phyloP scores from a whole-genome alignment of 1,140 invertebrate genomes.

The Cydia fagiglandana region DNA sequence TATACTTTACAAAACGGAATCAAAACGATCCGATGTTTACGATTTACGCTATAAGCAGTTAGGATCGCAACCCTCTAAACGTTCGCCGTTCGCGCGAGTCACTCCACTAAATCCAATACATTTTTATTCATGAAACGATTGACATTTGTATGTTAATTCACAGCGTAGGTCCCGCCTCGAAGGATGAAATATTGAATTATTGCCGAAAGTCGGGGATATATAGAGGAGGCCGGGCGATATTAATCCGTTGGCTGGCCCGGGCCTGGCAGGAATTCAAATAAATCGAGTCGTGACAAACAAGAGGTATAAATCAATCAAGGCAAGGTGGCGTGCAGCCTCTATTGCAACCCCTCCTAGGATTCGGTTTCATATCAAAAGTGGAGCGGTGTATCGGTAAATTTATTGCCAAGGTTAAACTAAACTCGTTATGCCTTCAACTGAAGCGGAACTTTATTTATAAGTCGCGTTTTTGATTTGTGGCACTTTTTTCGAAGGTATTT shows the following conservation, averaged over 20 bases:
- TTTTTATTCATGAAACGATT: conserved; percentile 80
- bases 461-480: conserved; percentile 66
- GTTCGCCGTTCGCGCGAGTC: conserved; percentile 59
- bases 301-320: conserved; percentile 80
- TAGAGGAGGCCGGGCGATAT: conserved; percentile 69
- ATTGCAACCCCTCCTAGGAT: conserved; percentile 65
- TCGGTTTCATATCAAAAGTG: conserved; percentile 66
- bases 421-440: conserved; percentile 71
- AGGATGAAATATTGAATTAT: conserved; percentile 79
- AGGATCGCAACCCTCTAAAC: conserved; percentile 51
- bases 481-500: conserved; percentile 36
- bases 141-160: conserved; percentile 79
- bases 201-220: conserved; percentile 73
- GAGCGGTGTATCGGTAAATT: conserved; percentile 75
- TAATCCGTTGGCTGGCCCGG: conserved; percentile 66
- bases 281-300: conserved; percentile 80
- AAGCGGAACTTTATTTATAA: conserved; percentile 65
- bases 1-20: conserved; percentile 44
- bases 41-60: conserved; percentile 59
- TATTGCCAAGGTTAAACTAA: conserved; percentile 70
- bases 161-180: conserved; percentile 66
- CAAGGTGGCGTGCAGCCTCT: conserved; percentile 73
- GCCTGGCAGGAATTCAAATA: conserved; percentile 80
- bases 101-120: conserved; percentile 78
- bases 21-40: conserved; percentile 57